phyloP scores from a whole-genome alignment of 2,113 vertebrate species.

The Cyanoliseus patagonus region DNA sequence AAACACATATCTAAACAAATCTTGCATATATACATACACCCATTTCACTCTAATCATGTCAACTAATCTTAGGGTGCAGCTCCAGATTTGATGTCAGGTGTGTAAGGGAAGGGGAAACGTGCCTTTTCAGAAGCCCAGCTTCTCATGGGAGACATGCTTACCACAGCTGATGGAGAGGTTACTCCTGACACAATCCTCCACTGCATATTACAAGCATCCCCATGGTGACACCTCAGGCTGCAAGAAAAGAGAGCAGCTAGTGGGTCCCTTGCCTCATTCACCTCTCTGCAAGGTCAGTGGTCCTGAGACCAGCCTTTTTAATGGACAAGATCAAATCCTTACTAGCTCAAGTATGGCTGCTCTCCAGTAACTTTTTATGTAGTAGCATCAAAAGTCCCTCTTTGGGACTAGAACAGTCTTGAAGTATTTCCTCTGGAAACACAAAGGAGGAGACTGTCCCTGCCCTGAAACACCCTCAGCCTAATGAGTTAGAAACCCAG shows the following conservation, averaged over 20 bases:
- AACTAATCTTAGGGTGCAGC: background rate
- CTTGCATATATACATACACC: background rate
- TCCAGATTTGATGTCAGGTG: background rate
- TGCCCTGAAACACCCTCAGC: background rate
- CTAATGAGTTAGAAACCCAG: background rate
- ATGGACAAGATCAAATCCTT: background rate
- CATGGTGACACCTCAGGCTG: background rate
- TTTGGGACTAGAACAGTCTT: background rate
- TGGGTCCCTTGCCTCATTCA: background rate
- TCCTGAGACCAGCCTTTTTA: background rate
- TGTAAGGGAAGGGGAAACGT: fast-evolving
- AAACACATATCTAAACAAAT: background rate
- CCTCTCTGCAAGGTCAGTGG: background rate
- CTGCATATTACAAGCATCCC: background rate
- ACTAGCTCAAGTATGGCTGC: background rate
- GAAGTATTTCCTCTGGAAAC: background rate
- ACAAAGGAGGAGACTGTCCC: background rate
- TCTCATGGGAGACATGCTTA: background rate
- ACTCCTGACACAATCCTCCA: background rate
- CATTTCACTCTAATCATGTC: background rate
- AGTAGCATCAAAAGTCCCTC: background rate
- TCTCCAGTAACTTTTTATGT: background rate
- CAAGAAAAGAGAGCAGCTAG: background rate
- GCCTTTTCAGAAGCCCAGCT: background rate
- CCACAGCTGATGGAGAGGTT: background rate